Evolutionary conservation across 1,140 invertebrate species (phyloP), one percentile per base, ranked within the genome.

Genomic region (Meloidogyne floridensis): DNA sequence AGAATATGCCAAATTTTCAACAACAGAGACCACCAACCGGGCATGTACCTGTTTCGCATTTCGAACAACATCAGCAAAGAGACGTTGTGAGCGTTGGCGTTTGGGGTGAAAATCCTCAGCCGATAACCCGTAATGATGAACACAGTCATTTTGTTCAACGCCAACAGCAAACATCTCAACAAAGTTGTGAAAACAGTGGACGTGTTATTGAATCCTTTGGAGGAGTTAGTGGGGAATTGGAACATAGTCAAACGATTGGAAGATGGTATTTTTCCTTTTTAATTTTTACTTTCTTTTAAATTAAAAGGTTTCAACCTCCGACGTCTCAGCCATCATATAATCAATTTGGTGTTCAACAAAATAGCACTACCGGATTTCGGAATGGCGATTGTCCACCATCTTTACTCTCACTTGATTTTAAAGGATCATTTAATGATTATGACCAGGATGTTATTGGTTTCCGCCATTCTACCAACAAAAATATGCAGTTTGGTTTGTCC

Each of bases 351-450:
- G 43, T 15, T 2, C 72, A 51, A 18, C 72, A 74, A 74, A 47
- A 54, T 47, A 74, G 4, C 4, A 8, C 15, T 54, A 5, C 18
- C 0, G 72, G 18, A 15, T 6, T 18, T 32, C n/a, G 72, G 7
- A 54, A 11, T 7, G 18, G 8, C 10, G 72, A 74, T n/a, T 80
- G 80, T 56, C 80, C 80, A 7, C 80, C 80, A n/a, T 81, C 80
- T 32, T 53, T 81, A 59, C 47, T 81, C 42, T 53, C 80, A 7
- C 9, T 81, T 15, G 80, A 81, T 32, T 47, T 32, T 13, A 72
- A 53, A 4, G 13, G n/a, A 74, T n/a, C n/a, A 15, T 11, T 15
- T 20, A 7, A 3, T 32, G 53, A 54, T 59, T 32, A 5, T n/a
- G 71, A 75, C 0, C 70, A 47, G 74, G 32, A 47, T 76, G n/a